Evolutionary conservation across 2,113 vertebrate species (phyloP), one percentile per base, ranked within the genome.

Genomic region (Eurypyga helias): DNA sequence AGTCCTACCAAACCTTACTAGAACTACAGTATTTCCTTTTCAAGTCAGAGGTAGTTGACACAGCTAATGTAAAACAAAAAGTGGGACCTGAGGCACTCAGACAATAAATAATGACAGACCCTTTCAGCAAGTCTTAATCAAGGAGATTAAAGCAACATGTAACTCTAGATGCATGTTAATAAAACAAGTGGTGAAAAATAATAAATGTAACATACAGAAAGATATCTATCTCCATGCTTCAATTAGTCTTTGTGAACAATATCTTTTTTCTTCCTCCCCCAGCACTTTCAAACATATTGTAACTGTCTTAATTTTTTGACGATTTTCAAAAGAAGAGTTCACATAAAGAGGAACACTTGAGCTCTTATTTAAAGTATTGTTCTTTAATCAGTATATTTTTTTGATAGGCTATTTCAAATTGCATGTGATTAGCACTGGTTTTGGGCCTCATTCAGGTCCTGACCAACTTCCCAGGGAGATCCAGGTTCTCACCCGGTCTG

Each of bases 71-170:
- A 88, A 96, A 97, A 94, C 64, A 96, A 97, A 96, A 98, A 95
- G 87, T 72, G 93, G 73, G 82, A 97, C 94, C 96, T 94, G 96
- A 92, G 96, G 98, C 98, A 96, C 65, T 95, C 94, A 97, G 97
- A 98, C 82, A 98, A 98, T 98, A 98, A 98, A 99, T 98, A 98
- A 97, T 84, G 98, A 98, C 98, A 97, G 67, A 97, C 97, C 95
- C 98, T 99, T 98, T 99, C 98, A 99, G 98, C 98, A 97, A 97
- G 91, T 98, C 98, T 98, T 99, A 98, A 99, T 99, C 98, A 99
- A 98, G 58, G 92, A 98, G 98, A 99, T 98, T 99, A 99, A 98
- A 97, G 97, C 94, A 96, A 97, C 97, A 91, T 96, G 98, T 98
- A 99, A 99, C 96, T 96, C 97, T 97, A 98, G 98, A 98, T 97